These are phyloP conservation scores for Lynx canadensis DNA, from an alignment of 2,113 vertebrate species.

Conservation along the genomic window DNA sequence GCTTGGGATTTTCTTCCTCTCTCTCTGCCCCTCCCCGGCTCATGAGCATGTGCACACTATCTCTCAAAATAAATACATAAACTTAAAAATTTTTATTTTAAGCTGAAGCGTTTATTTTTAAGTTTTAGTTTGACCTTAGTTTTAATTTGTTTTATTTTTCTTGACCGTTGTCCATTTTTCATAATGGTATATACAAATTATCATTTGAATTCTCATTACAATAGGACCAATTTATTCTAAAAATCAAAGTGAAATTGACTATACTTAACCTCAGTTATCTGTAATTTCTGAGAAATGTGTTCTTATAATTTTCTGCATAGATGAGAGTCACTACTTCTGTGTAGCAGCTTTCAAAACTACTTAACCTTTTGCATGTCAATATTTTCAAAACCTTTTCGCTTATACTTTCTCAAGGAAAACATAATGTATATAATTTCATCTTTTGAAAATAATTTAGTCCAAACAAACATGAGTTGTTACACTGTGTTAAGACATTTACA, in stretches of 20 bases:
- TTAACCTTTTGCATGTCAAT: not conserved
- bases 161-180: not conserved
- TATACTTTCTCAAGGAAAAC: not conserved
- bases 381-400: not conserved
- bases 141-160: conserved; percentile 17
- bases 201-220: not conserved
- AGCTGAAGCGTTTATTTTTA: not conserved
- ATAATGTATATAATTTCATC: not conserved
- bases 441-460: conserved; percentile 5
- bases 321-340: conserved; percentile 4
- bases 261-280: not conserved
- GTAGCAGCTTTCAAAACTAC: conserved; percentile 3
- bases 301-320: conserved; percentile 20
- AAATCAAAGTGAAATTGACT: conserved; percentile 40
- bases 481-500: not conserved
- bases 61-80: too few relatives aligned
- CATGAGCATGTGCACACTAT: too few relatives aligned
- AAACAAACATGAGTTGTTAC: not conserved
- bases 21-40: too few relatives aligned
- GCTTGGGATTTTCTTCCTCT: too few relatives aligned
- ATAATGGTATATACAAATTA: not conserved
- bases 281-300: not conserved
- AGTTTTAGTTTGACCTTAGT: not conserved
- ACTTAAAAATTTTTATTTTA: not conserved
- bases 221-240: not conserved